Evolutionary conservation across 2,888 invertebrate genomes (phyloP).

Genomic region (Polia nebulosa): DNA sequence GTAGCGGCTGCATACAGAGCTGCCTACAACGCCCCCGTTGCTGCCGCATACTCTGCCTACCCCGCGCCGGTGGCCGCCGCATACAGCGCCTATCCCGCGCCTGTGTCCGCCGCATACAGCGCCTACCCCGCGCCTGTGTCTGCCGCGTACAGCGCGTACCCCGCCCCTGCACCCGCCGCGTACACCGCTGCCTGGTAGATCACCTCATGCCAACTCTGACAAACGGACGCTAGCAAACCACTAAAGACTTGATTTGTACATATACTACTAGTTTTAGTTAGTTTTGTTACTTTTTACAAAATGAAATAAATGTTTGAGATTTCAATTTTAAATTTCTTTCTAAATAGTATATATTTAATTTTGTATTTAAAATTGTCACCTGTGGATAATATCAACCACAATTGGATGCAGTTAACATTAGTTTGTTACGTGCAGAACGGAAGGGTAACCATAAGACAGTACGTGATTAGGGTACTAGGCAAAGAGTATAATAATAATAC

Average conservation of each 20-base stretch:
- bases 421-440: neutral
- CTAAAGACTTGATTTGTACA: constrained; percentile 87
- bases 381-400: neutral
- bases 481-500: too few species aligned
- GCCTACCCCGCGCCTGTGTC: constrained; percentile 57
- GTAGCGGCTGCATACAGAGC: too few species aligned
- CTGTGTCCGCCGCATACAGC: constrained; percentile 55
- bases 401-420: neutral
- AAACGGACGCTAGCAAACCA: constrained; percentile 79
- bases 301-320: constrained; percentile 63
- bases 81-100: constrained; percentile 63
- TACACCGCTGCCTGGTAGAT: constrained; percentile 56
- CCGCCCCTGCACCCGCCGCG: constrained; percentile 66
- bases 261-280: constrained; percentile 75
- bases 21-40: constrained; percentile 55
- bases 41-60: constrained; percentile 61
- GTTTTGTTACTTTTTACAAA: constrained; percentile 74
- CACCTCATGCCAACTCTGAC: constrained; percentile 7
- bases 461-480: neutral
- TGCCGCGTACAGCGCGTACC: constrained; percentile 63
- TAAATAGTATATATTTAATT: neutral
- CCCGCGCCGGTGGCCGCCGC: constrained; percentile 63
- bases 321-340: neutral
- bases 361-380: neutral
- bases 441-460: too few species aligned